Evolutionary conservation across 2,797 vertebrate species (phyloP), one percentile per base, ranked within the genome.

Genomic region (Orientallactaga sibirica): DNA sequence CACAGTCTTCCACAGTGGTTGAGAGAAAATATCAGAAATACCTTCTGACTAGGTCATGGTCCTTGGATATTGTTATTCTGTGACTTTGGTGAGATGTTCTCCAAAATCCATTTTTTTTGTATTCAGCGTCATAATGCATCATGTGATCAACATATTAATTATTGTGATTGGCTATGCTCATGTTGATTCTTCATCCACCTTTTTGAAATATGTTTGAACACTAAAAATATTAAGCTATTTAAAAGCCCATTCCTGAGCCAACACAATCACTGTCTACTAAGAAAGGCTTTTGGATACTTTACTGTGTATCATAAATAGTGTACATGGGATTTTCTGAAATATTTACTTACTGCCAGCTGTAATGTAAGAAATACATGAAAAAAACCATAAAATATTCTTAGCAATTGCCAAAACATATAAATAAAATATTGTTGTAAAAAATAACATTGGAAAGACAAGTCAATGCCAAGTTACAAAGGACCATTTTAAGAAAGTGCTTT

Each of bases 21-120:
- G 41, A 74, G 90, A 86, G 79, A 85, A 92, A 94, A 83, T 91
- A 43, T 66, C 73, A 86, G 52, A 89, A 24, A 41, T 86, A 52
- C 43, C 70, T 91, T 96, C 67, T 67, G 29, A 68, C 41, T 81
- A 70, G 67, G 78, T 58, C 71, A 27, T 92, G 66, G 14, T 55
- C 19, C 55, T 78, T 86, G 71, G 71, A 90, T 67, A 74, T 19
- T 87, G 68, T 70, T 27, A 80, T 33, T 81, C 37, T 91, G 7
- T 94, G 75, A 93, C 67, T 88, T 95, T 33, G 37, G 16, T n/a
- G 25, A 43, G 48, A 89, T 86, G 48, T 86, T 94, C 16, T 71
- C 91, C 29, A 85, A 92, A 67, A 73, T 27, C 55, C 37, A 19
- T 33, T 37, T 41, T 5, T n/a, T 84, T 37, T 48, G 4, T 66